Evolutionary conservation across 92 coral and sea anemone species (phyloP).

Genomic region (Nematostella vectensis): DNA sequence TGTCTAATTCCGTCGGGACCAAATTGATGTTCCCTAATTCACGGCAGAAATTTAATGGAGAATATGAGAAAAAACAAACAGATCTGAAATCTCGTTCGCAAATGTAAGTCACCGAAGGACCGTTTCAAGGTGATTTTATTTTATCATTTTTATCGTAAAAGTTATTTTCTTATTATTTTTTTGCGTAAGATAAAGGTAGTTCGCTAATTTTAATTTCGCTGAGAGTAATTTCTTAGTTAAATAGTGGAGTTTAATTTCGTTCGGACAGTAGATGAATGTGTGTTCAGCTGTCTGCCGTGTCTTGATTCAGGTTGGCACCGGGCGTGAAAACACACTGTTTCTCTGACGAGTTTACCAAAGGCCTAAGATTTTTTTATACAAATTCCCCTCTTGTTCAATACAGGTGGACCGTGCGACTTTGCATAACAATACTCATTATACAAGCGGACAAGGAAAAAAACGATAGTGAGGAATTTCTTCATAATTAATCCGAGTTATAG

Average conservation of each 20-base stretch:
- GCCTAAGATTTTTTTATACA: slow-evolving; percentile 91
- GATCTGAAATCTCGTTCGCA: too few relatives aligned
- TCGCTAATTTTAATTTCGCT: slow-evolving; percentile 30
- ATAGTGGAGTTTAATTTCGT: slow-evolving; percentile 63
- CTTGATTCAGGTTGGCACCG: slow-evolving; percentile 7
- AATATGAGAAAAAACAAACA: slow-evolving; percentile 10
- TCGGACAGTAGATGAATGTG: slow-evolving; percentile 45
- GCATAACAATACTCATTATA: slow-evolving; percentile 96
- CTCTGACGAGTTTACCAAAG: slow-evolving; percentile 75
- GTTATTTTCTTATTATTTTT: too few relatives aligned
- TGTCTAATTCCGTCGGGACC: slow-evolving; percentile 45
- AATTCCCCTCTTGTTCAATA: slow-evolving; percentile 64
- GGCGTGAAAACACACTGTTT: slow-evolving; percentile 35
- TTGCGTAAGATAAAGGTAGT: too few relatives aligned
- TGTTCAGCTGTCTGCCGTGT: slow-evolving; percentile 50
- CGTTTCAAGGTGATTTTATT: too few relatives aligned
- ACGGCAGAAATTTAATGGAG: slow-evolving; percentile 37
- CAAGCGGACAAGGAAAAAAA: slow-evolving; percentile 89
- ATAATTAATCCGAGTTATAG: slow-evolving; percentile 87
- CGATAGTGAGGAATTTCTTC: slow-evolving; percentile 87
- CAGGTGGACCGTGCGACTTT: slow-evolving; percentile 70
- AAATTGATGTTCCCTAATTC: slow-evolving; percentile 81
- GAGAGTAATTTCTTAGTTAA: slow-evolving; percentile 64
- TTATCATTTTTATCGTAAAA: too few relatives aligned
- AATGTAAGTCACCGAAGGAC: too few relatives aligned